Percentiles rank a stretch among this genome's conserved stretches.
Conservation (phyloP, 2,797 vertebrate species). For the Sebastes steindachneri region DNA sequence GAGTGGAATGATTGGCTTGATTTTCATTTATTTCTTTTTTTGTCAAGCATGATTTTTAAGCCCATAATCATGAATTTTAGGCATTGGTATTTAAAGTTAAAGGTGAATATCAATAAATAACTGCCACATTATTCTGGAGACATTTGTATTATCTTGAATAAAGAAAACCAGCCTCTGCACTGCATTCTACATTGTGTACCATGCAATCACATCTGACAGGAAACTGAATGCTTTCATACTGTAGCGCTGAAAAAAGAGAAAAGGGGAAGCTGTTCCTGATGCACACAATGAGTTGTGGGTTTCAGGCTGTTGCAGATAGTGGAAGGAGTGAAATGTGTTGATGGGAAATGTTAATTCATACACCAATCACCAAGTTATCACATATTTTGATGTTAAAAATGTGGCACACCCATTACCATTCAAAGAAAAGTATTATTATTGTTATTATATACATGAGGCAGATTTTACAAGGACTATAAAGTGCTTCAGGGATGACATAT, state of each 20-base stretch:
- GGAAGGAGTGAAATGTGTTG: background rate
- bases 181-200: background rate
- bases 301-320: background rate
- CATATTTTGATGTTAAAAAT: background rate
- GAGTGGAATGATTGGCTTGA: background rate
- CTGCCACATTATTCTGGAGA: background rate
- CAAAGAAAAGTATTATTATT: background rate
- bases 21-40: background rate
- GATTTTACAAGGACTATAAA: background rate
- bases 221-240: background rate
- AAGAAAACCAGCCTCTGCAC: background rate
- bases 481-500: no score
- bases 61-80: background rate
- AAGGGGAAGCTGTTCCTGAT: background rate
- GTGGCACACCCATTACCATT: background rate
- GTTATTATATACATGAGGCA: background rate
- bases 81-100: background rate
- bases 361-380: background rate
- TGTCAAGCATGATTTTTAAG: constrained; percentile 1
- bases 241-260: background rate
- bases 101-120: constrained; percentile 14
- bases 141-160: background rate
- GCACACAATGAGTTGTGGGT: background rate
- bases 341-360: background rate
- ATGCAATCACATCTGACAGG: background rate